Base-by-base conservation (phyloP, 2,888 invertebrate species). In the Argyresthia goedartella region DNA sequence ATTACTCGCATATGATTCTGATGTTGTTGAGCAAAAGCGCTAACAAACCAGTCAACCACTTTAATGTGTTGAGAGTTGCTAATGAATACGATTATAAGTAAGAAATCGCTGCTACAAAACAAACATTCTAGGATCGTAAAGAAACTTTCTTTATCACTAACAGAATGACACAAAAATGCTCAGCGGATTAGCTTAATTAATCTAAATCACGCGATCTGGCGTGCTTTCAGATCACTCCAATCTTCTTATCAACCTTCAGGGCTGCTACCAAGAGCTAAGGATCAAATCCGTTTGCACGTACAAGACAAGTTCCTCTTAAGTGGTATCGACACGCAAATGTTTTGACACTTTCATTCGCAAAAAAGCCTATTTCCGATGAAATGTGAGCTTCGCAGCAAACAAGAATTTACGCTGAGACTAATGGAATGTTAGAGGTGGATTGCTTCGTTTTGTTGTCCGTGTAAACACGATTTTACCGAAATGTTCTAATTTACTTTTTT, bases 261-360 rank as follows among this genome's bases (percentile, higher is more conserved):
- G 10, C 25, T 46, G 25, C 25, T n/a, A 10, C 10, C 15, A 46
- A 9, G 33, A n/a, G 25, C 25, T 15, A 44, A 16, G 16, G 44
- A 16, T n/a, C 15, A 44, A 15, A 44, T 44, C 15, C 15, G 15
- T 15, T 14, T 16, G 44, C 10, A 14, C 9, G 16, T 9, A 14
- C 6, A 4, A 44, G 16, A 44, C 16, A 44, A 44, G 44, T 44
- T 8, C 6, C 15, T 15, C 15, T 8, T 44, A 44, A 44, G 15
- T 15, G 44, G 44, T 44, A 44, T 44, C 15, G 46, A n/a, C 46
- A 33, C 46, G 46, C 25, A 33, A 25, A 33, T 46, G 46, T 25
- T 46, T 46, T 46, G 33, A 46, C 46, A 46, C 46, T 46, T 46
- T 46, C 15, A 44, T 44, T 44, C 46, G 33, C 25, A 25, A 46